Evolutionary conservation across 2,113 vertebrate species (phyloP), one percentile per base, ranked within the genome.

Genomic region (Saguinus midas): DNA sequence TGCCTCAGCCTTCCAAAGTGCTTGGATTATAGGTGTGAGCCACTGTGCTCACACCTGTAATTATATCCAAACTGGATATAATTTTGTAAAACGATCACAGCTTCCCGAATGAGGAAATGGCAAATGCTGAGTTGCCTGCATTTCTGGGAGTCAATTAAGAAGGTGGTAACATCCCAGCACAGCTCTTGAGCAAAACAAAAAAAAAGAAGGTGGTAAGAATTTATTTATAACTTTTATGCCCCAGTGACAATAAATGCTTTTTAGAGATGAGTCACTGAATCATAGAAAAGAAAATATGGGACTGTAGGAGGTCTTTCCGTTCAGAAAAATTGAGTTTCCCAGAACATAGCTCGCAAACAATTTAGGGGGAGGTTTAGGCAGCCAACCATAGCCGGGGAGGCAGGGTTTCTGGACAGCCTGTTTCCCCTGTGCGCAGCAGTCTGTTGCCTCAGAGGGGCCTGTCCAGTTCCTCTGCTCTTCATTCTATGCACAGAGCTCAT

Each of bases 141-240:
- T 94, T 97, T 95, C 96, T 96, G 93, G 80, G 81, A 97, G 95
- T 97, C 97, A 96, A 79, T 98, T 98, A 97, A 93, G 97, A 96
- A 97, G 84, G 83, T 96, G 83, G 96, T 96, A 91, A 95, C 95
- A 97, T 17, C 52, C 52, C 14, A 52, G 16, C 52, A 52, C 1
- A 52, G 52, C 52, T 52, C 52, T 52, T 52, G 52, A 52, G 52
- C 52, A 52, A 52, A 52, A 52, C 17, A 17, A 52, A 52, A 52
- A 52, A 52, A 52, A 97, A 93, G 97, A 96, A 97, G 84, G 83
- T 96, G 89, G 95, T 96, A 91, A 95, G 96, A 97, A 95, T 96
- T 96, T 96, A 97, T 97, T 97, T 97, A 93, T 96, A 93, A 89
- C 78, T 50, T 73, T 87, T 88, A 88, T 89, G 88, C 91, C 97